Evolutionary conservation across 2,888 invertebrate genomes (phyloP), one percentile per base, ranked within the genome.

Genomic region (Synergus gifuensis): DNA sequence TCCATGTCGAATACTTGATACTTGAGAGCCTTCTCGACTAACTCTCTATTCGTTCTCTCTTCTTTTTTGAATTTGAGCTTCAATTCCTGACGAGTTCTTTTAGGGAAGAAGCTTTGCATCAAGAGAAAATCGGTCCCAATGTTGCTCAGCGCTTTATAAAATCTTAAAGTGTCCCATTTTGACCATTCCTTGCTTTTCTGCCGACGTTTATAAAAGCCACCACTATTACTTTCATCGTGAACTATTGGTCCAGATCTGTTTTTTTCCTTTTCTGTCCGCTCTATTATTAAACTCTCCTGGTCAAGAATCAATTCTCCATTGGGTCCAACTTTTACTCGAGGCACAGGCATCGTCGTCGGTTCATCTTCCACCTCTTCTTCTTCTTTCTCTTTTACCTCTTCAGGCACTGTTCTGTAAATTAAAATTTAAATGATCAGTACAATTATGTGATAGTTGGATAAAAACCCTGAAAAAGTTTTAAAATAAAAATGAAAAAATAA

Each of bases 31-130:
- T 95, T 96, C 89, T 97, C 96, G 5, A 98, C 94, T 79, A 97
- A 93, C 3, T 93, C 92, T n/a, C 94, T 93, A 92, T 97, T 97
- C 0, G 94, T 91, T 89, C 95, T 94, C 89, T 98, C 98, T 92
- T 99, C 99, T 87, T 96, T 96, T 90, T 98, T 98, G 90, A 97
- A 99, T 93, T 99, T 99, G 46, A 96, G 93, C 92, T 98, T 98
- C 12, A 99, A 93, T 87, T 98, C 98, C 78, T 95, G 93, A 16
- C 98, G 93, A 0, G 95, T 95, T 81, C 98, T 94, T 63, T 95
- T 95, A 0, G 97, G 96, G 93, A 98, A 98, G 63, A 97, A 93
- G 76, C 95, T 94, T 81, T 95, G 94, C 97, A 99, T 98, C 77
- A 98, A 93, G 7, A 97, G 95, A 92, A 99, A 99, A 93, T 99